Evolutionary conservation across 2,797 vertebrate species (phyloP).

Genomic region (Phrynocephalus forsythii): DNA sequence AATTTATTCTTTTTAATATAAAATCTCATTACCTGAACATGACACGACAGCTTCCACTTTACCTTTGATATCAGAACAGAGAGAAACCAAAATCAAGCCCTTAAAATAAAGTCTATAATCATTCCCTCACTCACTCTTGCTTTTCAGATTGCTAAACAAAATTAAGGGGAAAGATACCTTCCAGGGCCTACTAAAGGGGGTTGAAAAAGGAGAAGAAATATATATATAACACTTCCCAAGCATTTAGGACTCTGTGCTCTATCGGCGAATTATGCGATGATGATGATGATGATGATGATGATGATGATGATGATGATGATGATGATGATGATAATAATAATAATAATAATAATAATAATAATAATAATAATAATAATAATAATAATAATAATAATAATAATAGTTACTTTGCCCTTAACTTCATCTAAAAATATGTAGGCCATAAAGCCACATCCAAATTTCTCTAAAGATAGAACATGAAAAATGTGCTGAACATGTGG

Average conservation of each 20-base stretch:
- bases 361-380: no score
- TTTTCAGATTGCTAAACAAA: conserved; percentile 89
- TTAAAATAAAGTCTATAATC: conserved; percentile 98
- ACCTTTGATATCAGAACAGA: conserved; percentile 99
- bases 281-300: no score
- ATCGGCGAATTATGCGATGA: no score
- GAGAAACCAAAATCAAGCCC: conserved; percentile 99
- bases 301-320: no score
- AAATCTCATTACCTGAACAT: conserved; percentile 96
- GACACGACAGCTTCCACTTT: conserved; percentile 86
- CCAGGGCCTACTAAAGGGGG: conserved; percentile 81
- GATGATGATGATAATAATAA: no score
- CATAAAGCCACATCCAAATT: conserved; percentile 22
- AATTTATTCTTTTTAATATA: conserved; percentile 91
- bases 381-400: no score
- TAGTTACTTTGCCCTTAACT: neutral
- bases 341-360: no score
- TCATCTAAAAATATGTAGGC: neutral
- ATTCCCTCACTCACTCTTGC: conserved; percentile 83
- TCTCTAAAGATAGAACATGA: conserved; percentile 44
- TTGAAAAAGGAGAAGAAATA: conserved; percentile 75
- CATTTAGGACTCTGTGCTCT: no score
- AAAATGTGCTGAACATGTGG: conserved; percentile 51
- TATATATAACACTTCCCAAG: conserved; percentile 58
- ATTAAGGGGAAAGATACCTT: conserved; percentile 85